Conservation (phyloP, 1,140 invertebrate genomes). For the Drosophila sechellia region DNA sequence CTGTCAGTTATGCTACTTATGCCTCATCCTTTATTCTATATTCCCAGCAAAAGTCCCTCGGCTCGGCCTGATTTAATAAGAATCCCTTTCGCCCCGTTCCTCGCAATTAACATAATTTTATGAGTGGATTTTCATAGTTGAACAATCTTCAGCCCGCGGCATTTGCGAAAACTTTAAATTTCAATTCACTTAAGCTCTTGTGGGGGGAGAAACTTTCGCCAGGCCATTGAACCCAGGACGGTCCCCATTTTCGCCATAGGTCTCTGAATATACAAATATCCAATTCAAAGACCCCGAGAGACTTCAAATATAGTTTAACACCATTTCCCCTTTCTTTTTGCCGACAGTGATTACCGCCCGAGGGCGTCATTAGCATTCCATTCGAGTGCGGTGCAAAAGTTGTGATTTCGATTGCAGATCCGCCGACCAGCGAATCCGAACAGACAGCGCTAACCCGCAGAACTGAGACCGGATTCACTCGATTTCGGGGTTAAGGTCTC, state of each 20-base stretch:
- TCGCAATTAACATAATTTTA: conserved; percentile 75
- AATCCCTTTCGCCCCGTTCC: conserved; percentile 46
- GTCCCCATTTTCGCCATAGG: conserved; percentile 45
- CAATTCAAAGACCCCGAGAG: conserved; percentile 12
- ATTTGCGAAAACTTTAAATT: conserved; percentile 57
- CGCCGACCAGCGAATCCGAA: conserved; percentile 3
- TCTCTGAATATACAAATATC: neutral
- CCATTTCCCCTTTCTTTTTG: conserved; percentile 68
- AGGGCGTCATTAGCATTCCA: conserved; percentile 60
- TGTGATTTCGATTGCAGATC: conserved; percentile 59
- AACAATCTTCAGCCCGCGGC: conserved; percentile 40
- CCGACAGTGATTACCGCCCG: conserved; percentile 26
- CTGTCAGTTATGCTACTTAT: conserved; percentile 76
- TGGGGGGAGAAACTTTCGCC: conserved; percentile 53
- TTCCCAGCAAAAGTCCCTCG: neutral
- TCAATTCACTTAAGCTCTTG: conserved; percentile 25
- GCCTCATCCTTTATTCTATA: conserved; percentile 17
- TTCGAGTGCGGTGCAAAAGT: conserved; percentile 55
- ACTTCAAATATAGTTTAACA: conserved; percentile 56
- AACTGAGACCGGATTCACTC: conserved; percentile 11
- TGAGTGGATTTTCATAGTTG: conserved; percentile 71
- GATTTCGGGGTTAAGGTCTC: conserved; percentile 67
- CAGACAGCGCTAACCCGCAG: conserved; percentile 51
- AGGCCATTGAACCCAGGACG: conserved; percentile 62
- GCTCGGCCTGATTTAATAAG: conserved; percentile 63